Evolutionary conservation across 2,888 invertebrate species (phyloP).

Genomic region (Sicus ferrugineus): DNA sequence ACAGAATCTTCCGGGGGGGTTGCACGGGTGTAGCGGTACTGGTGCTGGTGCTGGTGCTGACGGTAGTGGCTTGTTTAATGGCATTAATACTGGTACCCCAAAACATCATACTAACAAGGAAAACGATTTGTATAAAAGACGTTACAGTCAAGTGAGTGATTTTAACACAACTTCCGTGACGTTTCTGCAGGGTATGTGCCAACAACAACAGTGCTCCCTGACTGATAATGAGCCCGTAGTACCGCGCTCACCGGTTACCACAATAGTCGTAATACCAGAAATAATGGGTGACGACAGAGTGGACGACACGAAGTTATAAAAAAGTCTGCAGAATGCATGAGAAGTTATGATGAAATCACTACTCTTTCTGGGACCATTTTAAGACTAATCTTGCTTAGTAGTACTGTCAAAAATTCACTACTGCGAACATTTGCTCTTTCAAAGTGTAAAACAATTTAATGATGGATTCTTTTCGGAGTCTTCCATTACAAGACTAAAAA

Average conservation of each 20-base stretch:
- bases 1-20: slow-evolving; percentile 50
- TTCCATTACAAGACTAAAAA: too few relatives aligned
- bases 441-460: too few relatives aligned
- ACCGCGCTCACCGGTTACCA: slow-evolving; percentile 48
- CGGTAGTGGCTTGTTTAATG: slow-evolving; percentile 39
- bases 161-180: slow-evolving; percentile 46
- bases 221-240: slow-evolving; percentile 46
- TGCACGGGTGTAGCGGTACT: slow-evolving; percentile 19
- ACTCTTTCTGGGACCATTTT: not conserved
- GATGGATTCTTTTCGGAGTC: too few relatives aligned
- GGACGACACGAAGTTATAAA: slow-evolving; percentile 63
- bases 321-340: not conserved
- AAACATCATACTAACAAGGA: slow-evolving; percentile 33
- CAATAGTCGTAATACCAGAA: slow-evolving; percentile 63
- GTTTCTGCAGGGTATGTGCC: slow-evolving; percentile 38
- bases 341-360: not conserved
- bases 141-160: slow-evolving; percentile 49
- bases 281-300: slow-evolving; percentile 49
- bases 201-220: slow-evolving; percentile 42
- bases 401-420: too few relatives aligned
- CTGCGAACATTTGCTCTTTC: too few relatives aligned
- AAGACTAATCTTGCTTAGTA: too few relatives aligned
- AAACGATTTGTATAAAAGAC: slow-evolving; percentile 46
- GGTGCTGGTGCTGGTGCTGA: slow-evolving; percentile 34
- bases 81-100: slow-evolving; percentile 29